A percentile compares a stretch with the other conserved stretches of the same genome.
These are phyloP conservation scores for Spea bombifrons DNA, from an alignment of 2,113 vertebrate genomes.

Conservation along the genomic window DNA sequence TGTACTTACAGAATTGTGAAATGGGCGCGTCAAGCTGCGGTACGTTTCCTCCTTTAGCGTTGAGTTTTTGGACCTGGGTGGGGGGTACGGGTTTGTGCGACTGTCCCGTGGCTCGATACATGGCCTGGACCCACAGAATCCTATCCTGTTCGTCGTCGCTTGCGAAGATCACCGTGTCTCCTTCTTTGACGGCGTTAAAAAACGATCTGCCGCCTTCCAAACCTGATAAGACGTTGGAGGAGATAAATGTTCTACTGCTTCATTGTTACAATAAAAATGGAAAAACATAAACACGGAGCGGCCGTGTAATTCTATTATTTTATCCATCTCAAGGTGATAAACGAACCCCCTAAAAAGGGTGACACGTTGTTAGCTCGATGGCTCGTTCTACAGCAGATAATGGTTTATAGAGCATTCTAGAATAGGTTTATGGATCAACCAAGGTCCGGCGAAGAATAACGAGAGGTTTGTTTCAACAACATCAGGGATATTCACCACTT, in stretches of 20 bases:
- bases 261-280: too few species aligned
- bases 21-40: constrained; percentile 96
- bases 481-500: too few species aligned
- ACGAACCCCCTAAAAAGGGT: too few species aligned
- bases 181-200: constrained; percentile 98
- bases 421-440: too few species aligned
- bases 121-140: constrained; percentile 98
- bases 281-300: too few species aligned
- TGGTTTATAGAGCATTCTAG: too few species aligned
- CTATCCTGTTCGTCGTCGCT: constrained; percentile 97
- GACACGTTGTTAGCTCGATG: too few species aligned
- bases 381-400: too few species aligned
- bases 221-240: constrained; percentile 66
- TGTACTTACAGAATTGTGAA: constrained; percentile 98
- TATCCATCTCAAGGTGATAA: too few species aligned
- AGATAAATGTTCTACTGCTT: not conserved
- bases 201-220: constrained; percentile 93
- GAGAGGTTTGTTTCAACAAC: too few species aligned
- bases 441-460: too few species aligned
- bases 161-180: constrained; percentile 97
- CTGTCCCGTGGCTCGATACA: constrained; percentile 97
- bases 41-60: constrained; percentile 85
- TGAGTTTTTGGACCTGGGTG: constrained; percentile 98
- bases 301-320: too few species aligned
- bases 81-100: constrained; percentile 97